Percentiles rank a stretch among this genome's conserved stretches.
Evolutionary conservation across 2,797 vertebrate species (phyloP).

Genomic region (Erethizon dorsatum): DNA sequence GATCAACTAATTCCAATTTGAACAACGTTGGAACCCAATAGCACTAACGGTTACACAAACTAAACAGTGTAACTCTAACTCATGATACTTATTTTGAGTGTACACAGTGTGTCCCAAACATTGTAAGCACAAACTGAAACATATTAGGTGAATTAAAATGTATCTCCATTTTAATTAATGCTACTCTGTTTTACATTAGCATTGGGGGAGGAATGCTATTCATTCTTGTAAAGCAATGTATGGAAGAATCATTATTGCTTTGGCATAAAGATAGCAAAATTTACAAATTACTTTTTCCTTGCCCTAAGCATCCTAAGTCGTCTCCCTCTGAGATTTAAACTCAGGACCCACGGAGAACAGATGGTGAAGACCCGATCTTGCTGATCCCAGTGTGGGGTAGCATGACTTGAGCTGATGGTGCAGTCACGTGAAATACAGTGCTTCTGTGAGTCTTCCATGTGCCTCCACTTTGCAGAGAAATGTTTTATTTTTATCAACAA

Average conservation of each 20-base stretch:
- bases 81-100: neutral
- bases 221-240: constrained; percentile 73
- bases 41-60: neutral
- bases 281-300: constrained; percentile 75
- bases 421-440: constrained; percentile 75
- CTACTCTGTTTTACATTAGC: constrained; percentile 34
- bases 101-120: neutral
- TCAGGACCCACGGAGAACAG: constrained; percentile 86
- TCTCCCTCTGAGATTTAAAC: constrained; percentile 88
- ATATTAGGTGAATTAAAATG: neutral
- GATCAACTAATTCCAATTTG: neutral
- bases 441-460: constrained; percentile 60
- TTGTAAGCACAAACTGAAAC: constrained; percentile 30
- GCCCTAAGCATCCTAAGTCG: constrained; percentile 66
- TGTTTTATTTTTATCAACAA: constrained; percentile 71
- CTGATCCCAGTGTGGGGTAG: constrained; percentile 80
- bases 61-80: neutral
- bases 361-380: constrained; percentile 86
- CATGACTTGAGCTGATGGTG: constrained; percentile 80
- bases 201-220: neutral
- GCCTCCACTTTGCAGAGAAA: constrained; percentile 71
- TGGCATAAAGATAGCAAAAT: constrained; percentile 75
- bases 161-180: neutral
- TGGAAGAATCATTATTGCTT: constrained; percentile 65
- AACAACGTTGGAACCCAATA: neutral